Percentiles rank a stretch among this genome's conserved stretches.
Conservation (phyloP, 2,888 invertebrate species). For the Norana najaformis region DNA sequence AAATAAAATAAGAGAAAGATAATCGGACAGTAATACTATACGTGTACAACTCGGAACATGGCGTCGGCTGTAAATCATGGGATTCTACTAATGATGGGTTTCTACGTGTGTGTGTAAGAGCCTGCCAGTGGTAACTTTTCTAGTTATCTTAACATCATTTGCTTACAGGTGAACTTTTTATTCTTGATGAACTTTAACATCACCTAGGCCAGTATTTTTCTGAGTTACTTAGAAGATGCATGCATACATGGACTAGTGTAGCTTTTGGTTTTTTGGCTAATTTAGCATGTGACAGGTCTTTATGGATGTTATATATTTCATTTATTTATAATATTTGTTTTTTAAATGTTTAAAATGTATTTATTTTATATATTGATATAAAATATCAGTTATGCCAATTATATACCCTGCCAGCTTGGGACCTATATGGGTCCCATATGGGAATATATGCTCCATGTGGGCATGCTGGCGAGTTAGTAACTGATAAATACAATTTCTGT, state of each 20-base stretch:
- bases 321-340: too few species aligned
- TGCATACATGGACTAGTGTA: background rate
- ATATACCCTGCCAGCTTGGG: too few species aligned
- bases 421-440: too few species aligned
- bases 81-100: background rate
- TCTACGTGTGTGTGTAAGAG: background rate
- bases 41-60: background rate
- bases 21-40: too few species aligned
- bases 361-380: background rate
- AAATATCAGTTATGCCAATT: background rate
- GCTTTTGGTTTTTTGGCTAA: background rate
- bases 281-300: slow-evolving; percentile 14
- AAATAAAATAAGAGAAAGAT: too few species aligned
- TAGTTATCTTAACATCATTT: background rate
- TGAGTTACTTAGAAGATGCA: background rate
- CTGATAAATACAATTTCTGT: background rate
- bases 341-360: too few species aligned
- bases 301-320: slow-evolving; percentile 7
- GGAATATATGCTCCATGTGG: too few species aligned
- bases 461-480: too few species aligned
- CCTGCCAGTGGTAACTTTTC: background rate
- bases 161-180: background rate
- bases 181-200: background rate
- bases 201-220: background rate
- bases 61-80: background rate